Percentiles rank a stretch among this genome's conserved stretches.
These are phyloP conservation scores for Diadegma fenestrale DNA, from an alignment of 2,888 invertebrate species.

Conservation along the genomic window DNA sequence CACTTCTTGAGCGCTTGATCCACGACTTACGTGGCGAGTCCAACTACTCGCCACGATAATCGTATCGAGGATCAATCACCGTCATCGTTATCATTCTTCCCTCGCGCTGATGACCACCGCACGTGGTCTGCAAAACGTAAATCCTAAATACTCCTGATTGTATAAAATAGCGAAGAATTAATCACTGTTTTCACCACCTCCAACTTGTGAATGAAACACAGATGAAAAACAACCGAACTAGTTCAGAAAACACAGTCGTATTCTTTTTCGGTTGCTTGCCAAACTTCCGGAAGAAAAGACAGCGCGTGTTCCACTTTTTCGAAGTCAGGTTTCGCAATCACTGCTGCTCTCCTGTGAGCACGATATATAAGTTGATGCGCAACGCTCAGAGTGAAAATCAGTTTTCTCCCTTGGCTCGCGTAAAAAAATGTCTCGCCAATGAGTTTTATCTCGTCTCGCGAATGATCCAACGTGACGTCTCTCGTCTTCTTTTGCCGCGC, in stretches of 20 bases:
- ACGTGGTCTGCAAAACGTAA: slow-evolving; percentile 24
- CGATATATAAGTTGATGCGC: not conserved
- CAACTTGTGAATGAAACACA: not conserved
- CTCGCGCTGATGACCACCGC: slow-evolving; percentile 32
- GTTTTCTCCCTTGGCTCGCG: slow-evolving; percentile 9
- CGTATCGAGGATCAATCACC: slow-evolving; percentile 63
- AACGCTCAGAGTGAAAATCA: slow-evolving; percentile 30
- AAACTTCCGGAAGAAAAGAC: slow-evolving; percentile 25
- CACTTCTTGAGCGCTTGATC: slow-evolving; percentile 26
- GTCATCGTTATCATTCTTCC: slow-evolving; percentile 60
- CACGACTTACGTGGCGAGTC: slow-evolving; percentile 61
- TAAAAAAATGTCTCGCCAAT: slow-evolving; percentile 32
- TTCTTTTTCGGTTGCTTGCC: slow-evolving; percentile 8
- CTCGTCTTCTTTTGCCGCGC: slow-evolving; percentile 32
- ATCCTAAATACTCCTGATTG: not conserved
- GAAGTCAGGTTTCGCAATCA: slow-evolving; percentile 25
- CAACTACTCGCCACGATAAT: slow-evolving; percentile 67
- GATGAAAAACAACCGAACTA: slow-evolving; percentile 2
- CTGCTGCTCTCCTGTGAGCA: slow-evolving; percentile 3
- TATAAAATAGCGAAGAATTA: not conserved
- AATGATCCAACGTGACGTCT: slow-evolving; percentile 26
- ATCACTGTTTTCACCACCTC: not conserved
- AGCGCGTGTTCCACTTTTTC: slow-evolving; percentile 17
- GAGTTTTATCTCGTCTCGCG: slow-evolving; percentile 24
- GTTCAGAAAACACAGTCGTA: slow-evolving; percentile 14